Conservation (phyloP, 2,113 vertebrate genomes). For the Nycticebus coucang region DNA sequence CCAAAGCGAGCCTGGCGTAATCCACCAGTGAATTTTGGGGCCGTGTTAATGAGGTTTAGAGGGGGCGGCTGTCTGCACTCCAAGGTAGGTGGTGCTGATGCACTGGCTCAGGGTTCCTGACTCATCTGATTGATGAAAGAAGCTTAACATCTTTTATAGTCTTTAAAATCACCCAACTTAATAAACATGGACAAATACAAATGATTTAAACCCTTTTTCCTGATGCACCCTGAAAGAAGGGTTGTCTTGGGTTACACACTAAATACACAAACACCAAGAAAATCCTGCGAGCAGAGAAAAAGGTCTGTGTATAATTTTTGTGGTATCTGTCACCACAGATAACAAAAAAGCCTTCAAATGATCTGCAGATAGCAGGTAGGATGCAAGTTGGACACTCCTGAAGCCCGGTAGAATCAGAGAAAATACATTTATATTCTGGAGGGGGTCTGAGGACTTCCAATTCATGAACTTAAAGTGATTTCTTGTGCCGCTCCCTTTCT, state of each 20-base stretch:
- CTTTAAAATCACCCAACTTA: neutral
- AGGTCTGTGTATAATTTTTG: too few relatives aligned
- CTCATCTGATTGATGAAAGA: neutral
- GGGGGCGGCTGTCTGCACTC: too few relatives aligned
- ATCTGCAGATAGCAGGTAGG: too few relatives aligned
- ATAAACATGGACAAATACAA: slow-evolving; percentile 16
- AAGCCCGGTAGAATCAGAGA: neutral
- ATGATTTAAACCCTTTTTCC: neutral
- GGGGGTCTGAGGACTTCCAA: neutral
- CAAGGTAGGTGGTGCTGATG: too few relatives aligned
- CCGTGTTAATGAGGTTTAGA: neutral
- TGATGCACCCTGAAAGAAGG: too few relatives aligned
- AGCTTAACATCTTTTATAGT: slow-evolving; percentile 11
- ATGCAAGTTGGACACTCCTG: too few relatives aligned
- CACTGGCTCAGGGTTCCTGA: neutral
- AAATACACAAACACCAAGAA: too few relatives aligned
- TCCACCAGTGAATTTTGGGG: neutral
- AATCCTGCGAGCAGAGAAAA: too few relatives aligned
- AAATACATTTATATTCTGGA: neutral
- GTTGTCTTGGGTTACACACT: too few relatives aligned
- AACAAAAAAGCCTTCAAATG: too few relatives aligned
- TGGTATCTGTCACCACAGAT: too few relatives aligned
- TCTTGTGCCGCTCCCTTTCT: neutral
- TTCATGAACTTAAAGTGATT: neutral
- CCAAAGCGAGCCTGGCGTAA: neutral